Evolutionary conservation across 2,888 invertebrate genomes (phyloP), one percentile per base, ranked within the genome.

Genomic region (Aplocera efformata): DNA sequence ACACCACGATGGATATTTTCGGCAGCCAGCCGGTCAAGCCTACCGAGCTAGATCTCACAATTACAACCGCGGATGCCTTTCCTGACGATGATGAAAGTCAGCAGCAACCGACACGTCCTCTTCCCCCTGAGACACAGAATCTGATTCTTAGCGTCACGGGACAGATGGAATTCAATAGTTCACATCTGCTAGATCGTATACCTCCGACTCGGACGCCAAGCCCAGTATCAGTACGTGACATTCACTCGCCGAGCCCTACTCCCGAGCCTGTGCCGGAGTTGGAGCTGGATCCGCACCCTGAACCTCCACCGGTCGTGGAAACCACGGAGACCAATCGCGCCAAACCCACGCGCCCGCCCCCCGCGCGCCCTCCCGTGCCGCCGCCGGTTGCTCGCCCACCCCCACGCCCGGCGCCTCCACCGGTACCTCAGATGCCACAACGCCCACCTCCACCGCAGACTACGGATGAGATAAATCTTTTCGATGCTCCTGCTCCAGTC

Each of bases 161-260:
- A 1, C 95, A 95, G 39, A 92, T 96, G 92, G 96, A 97, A 65
- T 94, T 95, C 32, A 94, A 96, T 0, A 96, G 96, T 58, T 93
- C 94, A 2, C 94, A 95, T 66, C 81, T 97, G 35, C 77, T 96
- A 39, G 95, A 96, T 56, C 92, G 96, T 44, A 91, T 96, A 46
- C 94, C 96, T 34, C 94, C 93, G 3, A 96, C 96, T 0, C 91
- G 96, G 53, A 95, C 95, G 1, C 96, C 96, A 0, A 96, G 96
- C 72, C 96, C 96, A 0, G 94, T 96, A 0, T 93, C 95, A 6
- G 94, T 94, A 85, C 86, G 94, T 26, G 94, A 94, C 58, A 85
- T 94, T 6, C 95, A 95, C 68, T 95, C 96, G 0, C 95, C 96
- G 0, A 94, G 95, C 62, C 96, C 96, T 1, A 96, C 96, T 0